These are phyloP conservation scores for Dorcus hopei DNA, from an alignment of 2,888 invertebrate species.

Conservation along the genomic window DNA sequence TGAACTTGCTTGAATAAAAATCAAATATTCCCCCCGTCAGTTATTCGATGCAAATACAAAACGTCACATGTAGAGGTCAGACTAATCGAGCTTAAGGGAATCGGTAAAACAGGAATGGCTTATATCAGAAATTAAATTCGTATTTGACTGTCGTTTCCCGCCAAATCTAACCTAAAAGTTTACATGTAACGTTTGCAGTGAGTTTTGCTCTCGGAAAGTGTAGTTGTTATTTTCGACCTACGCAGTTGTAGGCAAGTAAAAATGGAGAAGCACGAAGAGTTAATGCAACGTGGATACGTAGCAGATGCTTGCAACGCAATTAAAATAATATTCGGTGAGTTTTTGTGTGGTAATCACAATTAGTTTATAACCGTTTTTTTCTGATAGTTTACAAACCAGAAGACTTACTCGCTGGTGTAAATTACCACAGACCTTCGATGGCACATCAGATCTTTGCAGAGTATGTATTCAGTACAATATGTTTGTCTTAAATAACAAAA, in stretches of 20 bases:
- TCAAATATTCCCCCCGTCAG: too few relatives aligned
- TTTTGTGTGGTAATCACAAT: background rate
- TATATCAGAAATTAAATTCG: too few relatives aligned
- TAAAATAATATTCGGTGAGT: slow-evolving; percentile 27
- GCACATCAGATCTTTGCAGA: slow-evolving; percentile 91
- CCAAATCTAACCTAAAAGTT: too few relatives aligned
- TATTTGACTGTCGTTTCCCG: too few relatives aligned
- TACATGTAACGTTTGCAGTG: too few relatives aligned
- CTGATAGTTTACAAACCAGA: slow-evolving; percentile 6
- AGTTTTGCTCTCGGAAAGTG: too few relatives aligned
- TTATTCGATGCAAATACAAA: too few relatives aligned
- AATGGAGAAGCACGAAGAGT: background rate
- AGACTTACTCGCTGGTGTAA: background rate
- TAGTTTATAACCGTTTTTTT: background rate
- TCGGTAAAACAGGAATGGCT: too few relatives aligned
- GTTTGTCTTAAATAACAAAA: background rate
- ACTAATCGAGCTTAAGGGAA: too few relatives aligned
- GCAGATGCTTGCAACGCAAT: slow-evolving; percentile 58
- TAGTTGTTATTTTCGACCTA: too few relatives aligned
- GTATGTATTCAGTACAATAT: slow-evolving; percentile 23
- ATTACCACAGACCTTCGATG: slow-evolving; percentile 51
- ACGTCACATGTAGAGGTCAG: too few relatives aligned
- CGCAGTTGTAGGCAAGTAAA: background rate
- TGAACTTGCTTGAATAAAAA: too few relatives aligned
- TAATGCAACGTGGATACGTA: slow-evolving; percentile 5